Base-by-base conservation (phyloP, 2,113 vertebrate genomes). In the Macaca nemestrina region DNA sequence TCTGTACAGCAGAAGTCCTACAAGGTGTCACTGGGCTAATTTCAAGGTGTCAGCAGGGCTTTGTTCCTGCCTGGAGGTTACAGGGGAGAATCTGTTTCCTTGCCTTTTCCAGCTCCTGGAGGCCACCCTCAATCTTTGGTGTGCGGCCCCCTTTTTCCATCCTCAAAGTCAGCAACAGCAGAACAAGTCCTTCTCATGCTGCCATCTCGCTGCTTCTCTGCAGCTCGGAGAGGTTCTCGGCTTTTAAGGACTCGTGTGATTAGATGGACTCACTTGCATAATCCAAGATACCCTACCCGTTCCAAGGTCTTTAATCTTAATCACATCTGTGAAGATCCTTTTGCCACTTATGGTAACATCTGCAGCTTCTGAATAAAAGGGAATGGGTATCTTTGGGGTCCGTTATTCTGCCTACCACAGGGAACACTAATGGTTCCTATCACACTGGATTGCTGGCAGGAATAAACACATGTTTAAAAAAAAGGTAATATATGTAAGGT, bases 131-230 rank as follows among this genome's bases (percentile, higher is more conserved):
- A 8, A 12, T n/a, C 59, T 22, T 13, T 70, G 9, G 52, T n/a
- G 20, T 0, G 1, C 38, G 35, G 48, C 4, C 2, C 2, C 13
- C 20, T 35, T 45, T 9, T 75, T 70, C 20, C 1, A 0, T 57
- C 55, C 61, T 48, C 25, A 70, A 2, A 43, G 17, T 45, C n/a
- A 14, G 45, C 2, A 5, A 9, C 16, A 5, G n/a, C 9, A 8
- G 55, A 17, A 27, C 5, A 0, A 2, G 25, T 20, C 35, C 76
- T 38, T 32, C 55, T 13, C 25, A 0, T 0, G 0, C 55, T 2
- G 7, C 52, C 6, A 0, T 17, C 25, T 32, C 13, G 38, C 23
- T 12, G 55, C 8, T 43, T 38, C 23, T 73, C 45, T 25, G 38
- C 32, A 20, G 45, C 40, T 17, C 3, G 8, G 55, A 35, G 17